Percentiles rank a stretch among this genome's conserved stretches.
These are phyloP conservation scores for Glossosoma conforme DNA, from an alignment of 1,140 invertebrate genomes.

Conservation along the genomic window DNA sequence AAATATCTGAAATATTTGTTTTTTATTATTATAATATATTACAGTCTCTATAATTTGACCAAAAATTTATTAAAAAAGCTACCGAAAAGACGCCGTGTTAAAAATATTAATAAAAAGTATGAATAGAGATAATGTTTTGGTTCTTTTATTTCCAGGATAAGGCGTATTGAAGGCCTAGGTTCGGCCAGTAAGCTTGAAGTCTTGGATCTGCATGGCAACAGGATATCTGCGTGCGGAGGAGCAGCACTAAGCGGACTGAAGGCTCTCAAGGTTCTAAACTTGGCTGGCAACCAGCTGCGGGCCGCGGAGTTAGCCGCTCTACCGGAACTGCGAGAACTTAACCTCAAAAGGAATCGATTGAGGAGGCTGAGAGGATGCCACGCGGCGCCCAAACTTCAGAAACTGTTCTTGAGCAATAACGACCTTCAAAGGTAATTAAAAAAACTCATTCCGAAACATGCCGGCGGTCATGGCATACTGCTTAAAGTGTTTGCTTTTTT, in stretches of 20 bases:
- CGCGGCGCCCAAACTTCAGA: constrained; percentile 71
- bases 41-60: no score
- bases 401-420: constrained; percentile 82
- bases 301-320: constrained; percentile 68
- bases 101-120: no score
- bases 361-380: constrained; percentile 75
- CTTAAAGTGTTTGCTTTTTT: neutral
- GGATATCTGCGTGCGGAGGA: constrained; percentile 58
- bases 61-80: no score
- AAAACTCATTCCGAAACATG: no score
- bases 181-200: constrained; percentile 70
- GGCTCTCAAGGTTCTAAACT: constrained; percentile 83
- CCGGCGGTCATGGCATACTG: no score
- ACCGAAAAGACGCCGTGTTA: no score
- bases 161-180: constrained; percentile 68
- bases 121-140: no score
- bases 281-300: constrained; percentile 84
- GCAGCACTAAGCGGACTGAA: constrained; percentile 55
- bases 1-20: no score
- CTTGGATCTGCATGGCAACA: constrained; percentile 88
- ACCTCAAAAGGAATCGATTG: constrained; percentile 80
- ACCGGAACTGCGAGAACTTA: constrained; percentile 77
- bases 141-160: constrained; percentile 64
- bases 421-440: constrained; percentile 67
- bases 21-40: no score